Evolutionary conservation across 2,888 invertebrate genomes (phyloP), one percentile per base, ranked within the genome.

Genomic region (Hydraecia micacea): DNA sequence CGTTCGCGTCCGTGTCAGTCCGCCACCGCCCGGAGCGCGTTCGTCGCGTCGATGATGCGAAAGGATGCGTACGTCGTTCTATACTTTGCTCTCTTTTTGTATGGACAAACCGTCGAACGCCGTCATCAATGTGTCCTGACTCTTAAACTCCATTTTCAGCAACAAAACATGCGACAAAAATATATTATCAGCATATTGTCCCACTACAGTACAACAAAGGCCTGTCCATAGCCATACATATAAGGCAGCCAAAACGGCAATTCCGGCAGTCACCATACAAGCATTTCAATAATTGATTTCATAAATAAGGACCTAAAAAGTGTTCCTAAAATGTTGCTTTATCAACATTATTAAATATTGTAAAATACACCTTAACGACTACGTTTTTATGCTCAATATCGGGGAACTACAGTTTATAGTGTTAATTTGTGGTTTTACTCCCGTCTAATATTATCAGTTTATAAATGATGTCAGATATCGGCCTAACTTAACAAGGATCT

Each of bases 341-440:
- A n/a, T 46, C 25, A 73, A 60, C 55, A 39, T 18, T 18, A n/a
- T 70, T 25, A 63, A 79, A 80, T 28, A 25, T 65, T 65, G 63
- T 55, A 73, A 80, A 78, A 58, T 72, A 49, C 32, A 80, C 52
- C 46, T 11, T 46, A 80, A 49, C 25, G 7, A 28, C 21, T 18
- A 39, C 7, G 25, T 58, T 73, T 80, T 73, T 80, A 73, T 73
- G 65, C 15, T 36, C 78, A 52, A 49, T 65, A 72, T 72, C 83
- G 69, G 65, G 49, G 25, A 76, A 15, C 28, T 60, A 60, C 32
- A 15, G 49, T 69, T 75, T 60, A 52, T 68, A 42, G n/a, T 25
- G 65, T n/a, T 66, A 65, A 65, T 81, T 81, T 74, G 79, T 67
- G 79, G 79, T 81, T 55, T 73, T 36, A 42, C 39, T 73, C 36